phyloP scores from a whole-genome alignment of 2,888 invertebrate species.

The Sericinus montela region DNA sequence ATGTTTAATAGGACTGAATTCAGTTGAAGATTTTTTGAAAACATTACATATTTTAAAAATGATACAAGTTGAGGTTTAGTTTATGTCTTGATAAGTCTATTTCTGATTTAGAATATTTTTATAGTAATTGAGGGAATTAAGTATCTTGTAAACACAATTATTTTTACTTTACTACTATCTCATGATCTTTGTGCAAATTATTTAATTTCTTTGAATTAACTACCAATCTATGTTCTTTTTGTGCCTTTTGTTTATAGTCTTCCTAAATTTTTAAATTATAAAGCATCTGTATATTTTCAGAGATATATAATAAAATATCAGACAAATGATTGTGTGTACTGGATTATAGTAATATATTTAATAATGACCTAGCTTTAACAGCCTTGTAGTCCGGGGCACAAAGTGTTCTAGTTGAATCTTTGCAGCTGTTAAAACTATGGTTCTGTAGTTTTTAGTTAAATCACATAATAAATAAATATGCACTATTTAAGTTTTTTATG shows the following conservation, averaged over 20 bases:
- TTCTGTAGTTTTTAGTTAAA: conserved; percentile 55
- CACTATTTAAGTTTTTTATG: conserved; percentile 59
- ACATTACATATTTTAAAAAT: conserved; percentile 26
- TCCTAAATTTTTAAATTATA: neutral
- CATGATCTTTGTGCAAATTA: too few relatives aligned
- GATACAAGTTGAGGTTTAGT: conserved; percentile 27
- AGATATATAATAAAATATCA: neutral
- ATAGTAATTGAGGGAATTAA: conserved; percentile 25
- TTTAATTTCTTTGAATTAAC: neutral
- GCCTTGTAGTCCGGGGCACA: conserved; percentile 40
- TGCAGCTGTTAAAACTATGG: conserved; percentile 38
- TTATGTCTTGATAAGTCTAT: conserved; percentile 29
- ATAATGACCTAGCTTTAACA: conserved; percentile 31
- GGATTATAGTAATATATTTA: conserved; percentile 21
- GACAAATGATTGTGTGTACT: conserved; percentile 1
- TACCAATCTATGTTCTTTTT: neutral
- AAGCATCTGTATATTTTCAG: neutral
- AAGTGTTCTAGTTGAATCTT: conserved; percentile 36
- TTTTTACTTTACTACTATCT: neutral
- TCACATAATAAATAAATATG: conserved; percentile 45
- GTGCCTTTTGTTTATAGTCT: conserved; percentile 3
- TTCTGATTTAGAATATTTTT: conserved; percentile 24
- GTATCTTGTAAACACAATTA: conserved; percentile 20
- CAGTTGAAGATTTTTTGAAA: conserved; percentile 23
- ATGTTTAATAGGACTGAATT: conserved; percentile 20